Base-by-base conservation (phyloP, 2,888 invertebrate species). In the Rugalucina vietnamica region DNA sequence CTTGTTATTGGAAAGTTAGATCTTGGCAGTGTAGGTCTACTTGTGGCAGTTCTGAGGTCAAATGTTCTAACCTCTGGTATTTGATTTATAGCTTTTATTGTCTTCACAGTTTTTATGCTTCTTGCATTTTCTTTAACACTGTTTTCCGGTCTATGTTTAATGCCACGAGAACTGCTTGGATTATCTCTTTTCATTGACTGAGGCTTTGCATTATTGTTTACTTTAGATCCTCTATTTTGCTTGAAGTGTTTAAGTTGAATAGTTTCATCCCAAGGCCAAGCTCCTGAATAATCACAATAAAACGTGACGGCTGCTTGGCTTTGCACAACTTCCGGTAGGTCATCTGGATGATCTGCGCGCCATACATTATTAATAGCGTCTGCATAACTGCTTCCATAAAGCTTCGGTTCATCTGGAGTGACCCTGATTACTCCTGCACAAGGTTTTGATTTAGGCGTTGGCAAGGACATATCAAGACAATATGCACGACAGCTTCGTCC, bases 201-300 rank as follows among this genome's bases (percentile, higher is more conserved):
- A n/a, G n/a, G n/a, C n/a, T n/a, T n/a, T n/a, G n/a, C n/a, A n/a
- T n/a, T n/a, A n/a, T n/a, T n/a, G n/a, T 49, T 14, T n/a, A 14
- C n/a, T 14, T n/a, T 18, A 49, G 50, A 49, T 14, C 50, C n/a
- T 49, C n/a, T 49, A 18, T 80, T 75, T 37, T 65, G 43, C 21
- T 75, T 29, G 0, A 76, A 10, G 27, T 65, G 80, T 70, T 75
- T 75, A 8, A 39, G 71, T 78, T 86, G 85, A 29, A 81, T 71
- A 3, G 73, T 72, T 36, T 49, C 43, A 50, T 86, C 84, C 88
- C 88, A 88, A 18, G 88, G 88, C 88, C 88, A 88, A 2, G 79
- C 79, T 4, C 86, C 86, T 27, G 85, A 86, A 60, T 79, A 86
- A 79, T 88, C 86, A 81, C 88, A 88, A 49, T 88, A 88, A 79